Evolutionary conservation across 2,797 vertebrate genomes (phyloP).

Genomic region (Molossus molossus): DNA sequence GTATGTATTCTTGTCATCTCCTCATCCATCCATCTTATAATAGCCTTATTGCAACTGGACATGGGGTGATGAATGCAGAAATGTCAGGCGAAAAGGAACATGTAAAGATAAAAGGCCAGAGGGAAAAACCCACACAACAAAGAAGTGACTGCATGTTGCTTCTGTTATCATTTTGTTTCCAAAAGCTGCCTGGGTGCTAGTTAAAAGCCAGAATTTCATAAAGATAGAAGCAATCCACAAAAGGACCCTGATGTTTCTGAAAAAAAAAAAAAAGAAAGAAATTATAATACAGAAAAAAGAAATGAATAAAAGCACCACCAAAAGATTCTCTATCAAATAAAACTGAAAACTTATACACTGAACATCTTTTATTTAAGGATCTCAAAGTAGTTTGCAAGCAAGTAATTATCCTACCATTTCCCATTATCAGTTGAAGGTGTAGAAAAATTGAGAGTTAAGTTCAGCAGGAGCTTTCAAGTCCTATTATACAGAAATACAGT

Average conservation of each 20-base stretch:
- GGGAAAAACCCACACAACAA: slow-evolving; percentile 65
- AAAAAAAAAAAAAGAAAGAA: neutral
- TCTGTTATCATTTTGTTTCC: slow-evolving; percentile 76
- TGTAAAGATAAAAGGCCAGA: slow-evolving; percentile 74
- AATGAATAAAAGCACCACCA: slow-evolving; percentile 49
- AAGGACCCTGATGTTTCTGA: slow-evolving; percentile 59
- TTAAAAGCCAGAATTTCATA: slow-evolving; percentile 75
- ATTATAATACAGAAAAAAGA: slow-evolving; percentile 70
- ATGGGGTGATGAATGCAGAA: slow-evolving; percentile 81
- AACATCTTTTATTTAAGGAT: slow-evolving; percentile 65
- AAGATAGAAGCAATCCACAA: slow-evolving; percentile 69
- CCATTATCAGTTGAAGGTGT: neutral
- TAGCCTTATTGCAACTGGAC: slow-evolving; percentile 70
- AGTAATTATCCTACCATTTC: slow-evolving; percentile 57
- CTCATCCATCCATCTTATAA: slow-evolving; percentile 75
- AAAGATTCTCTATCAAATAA: slow-evolving; percentile 43
- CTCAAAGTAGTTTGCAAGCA: slow-evolving; percentile 48
- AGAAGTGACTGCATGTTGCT: slow-evolving; percentile 75
- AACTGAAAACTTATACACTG: slow-evolving; percentile 11
- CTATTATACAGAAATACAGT: slow-evolving; percentile 33
- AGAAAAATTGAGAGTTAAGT: neutral
- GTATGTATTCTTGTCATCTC: slow-evolving; percentile 68
- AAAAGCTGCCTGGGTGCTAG: slow-evolving; percentile 65
- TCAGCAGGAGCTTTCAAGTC: slow-evolving; percentile 6
- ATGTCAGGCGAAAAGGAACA: slow-evolving; percentile 74